These are phyloP conservation scores for Rhinatrema bivittatum DNA, from an alignment of 2,797 vertebrate species.

Conservation along the genomic window DNA sequence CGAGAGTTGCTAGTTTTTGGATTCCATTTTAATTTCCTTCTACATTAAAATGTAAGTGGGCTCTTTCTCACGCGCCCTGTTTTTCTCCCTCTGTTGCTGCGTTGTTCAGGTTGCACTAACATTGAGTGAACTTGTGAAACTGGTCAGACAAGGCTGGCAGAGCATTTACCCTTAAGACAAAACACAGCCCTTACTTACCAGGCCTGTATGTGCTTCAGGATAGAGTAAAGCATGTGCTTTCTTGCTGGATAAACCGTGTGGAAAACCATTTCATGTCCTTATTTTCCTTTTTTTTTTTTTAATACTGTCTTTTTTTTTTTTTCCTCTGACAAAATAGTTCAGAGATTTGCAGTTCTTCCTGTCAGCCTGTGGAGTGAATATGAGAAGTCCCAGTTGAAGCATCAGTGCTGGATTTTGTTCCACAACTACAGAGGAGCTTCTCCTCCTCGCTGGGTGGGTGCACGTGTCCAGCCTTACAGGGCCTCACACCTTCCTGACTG, in stretches of 20 bases:
- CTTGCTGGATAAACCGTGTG: slow-evolving; percentile 68
- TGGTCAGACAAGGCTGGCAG: slow-evolving; percentile 43
- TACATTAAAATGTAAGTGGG: too few relatives aligned
- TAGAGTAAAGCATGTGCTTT: slow-evolving; percentile 61
- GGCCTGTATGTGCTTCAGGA: slow-evolving; percentile 37
- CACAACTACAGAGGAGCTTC: too few relatives aligned
- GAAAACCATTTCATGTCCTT: slow-evolving; percentile 84
- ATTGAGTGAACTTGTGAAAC: slow-evolving; percentile 31
- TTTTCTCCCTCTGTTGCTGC: slow-evolving; percentile 7
- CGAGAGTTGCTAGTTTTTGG: slow-evolving; percentile 1
- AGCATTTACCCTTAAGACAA: slow-evolving; percentile 32
- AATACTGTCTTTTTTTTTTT: slow-evolving; percentile 10
- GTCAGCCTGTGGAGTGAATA: slow-evolving; percentile 35
- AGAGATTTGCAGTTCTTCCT: slow-evolving; percentile 49
- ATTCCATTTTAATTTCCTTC: neutral
- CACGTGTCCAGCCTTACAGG: too few relatives aligned
- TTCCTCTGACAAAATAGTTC: slow-evolving; percentile 65
- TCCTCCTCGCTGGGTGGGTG: too few relatives aligned
- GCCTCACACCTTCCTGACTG: too few relatives aligned
- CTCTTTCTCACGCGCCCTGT: too few relatives aligned
- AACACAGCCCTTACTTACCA: slow-evolving; percentile 42
- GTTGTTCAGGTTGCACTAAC: slow-evolving; percentile 28
- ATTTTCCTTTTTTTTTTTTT: slow-evolving; percentile 63
- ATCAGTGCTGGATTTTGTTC: slow-evolving; percentile 15
- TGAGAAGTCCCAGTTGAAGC: slow-evolving; percentile 29